Conservation (phyloP, 1,140 invertebrate genomes). For the Drosophila sproati region DNA sequence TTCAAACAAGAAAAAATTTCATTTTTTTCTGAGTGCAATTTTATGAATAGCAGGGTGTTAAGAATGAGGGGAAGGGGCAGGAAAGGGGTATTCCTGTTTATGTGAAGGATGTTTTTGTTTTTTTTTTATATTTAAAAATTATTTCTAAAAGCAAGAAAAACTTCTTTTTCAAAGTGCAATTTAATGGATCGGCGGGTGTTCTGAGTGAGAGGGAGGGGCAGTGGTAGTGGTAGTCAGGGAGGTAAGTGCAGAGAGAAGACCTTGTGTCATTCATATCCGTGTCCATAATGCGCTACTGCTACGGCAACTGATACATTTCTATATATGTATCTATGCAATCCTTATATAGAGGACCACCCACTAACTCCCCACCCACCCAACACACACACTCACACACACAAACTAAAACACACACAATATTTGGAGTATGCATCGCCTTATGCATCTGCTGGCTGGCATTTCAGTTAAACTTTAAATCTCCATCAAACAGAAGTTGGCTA, state of each 20-base stretch:
- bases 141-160: too few relatives aligned
- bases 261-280: conserved; percentile 27
- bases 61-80: too few relatives aligned
- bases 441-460: conserved; percentile 32
- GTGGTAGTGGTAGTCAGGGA: too few relatives aligned
- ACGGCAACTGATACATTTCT: conserved; percentile 29
- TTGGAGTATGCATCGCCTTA: not conserved
- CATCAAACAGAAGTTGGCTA: not conserved
- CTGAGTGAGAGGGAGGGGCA: not conserved
- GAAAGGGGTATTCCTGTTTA: too few relatives aligned
- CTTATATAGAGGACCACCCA: conserved; percentile 44
- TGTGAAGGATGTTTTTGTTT: too few relatives aligned
- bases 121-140: too few relatives aligned
- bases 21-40: too few relatives aligned
- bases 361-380: not conserved
- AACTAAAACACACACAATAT: too few relatives aligned
- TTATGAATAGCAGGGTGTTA: too few relatives aligned
- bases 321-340: conserved; percentile 14
- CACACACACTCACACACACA: not conserved
- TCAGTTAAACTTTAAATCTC: conserved; percentile 22
- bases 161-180: too few relatives aligned
- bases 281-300: conserved; percentile 51
- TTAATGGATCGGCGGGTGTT: too few relatives aligned
- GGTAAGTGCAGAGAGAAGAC: not conserved
- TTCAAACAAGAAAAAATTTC: too few relatives aligned